A percentile compares a stretch with the other conserved stretches of the same genome.
phyloP scores from a whole-genome alignment of 2,797 vertebrate species.

The Eulemur coronatus region DNA sequence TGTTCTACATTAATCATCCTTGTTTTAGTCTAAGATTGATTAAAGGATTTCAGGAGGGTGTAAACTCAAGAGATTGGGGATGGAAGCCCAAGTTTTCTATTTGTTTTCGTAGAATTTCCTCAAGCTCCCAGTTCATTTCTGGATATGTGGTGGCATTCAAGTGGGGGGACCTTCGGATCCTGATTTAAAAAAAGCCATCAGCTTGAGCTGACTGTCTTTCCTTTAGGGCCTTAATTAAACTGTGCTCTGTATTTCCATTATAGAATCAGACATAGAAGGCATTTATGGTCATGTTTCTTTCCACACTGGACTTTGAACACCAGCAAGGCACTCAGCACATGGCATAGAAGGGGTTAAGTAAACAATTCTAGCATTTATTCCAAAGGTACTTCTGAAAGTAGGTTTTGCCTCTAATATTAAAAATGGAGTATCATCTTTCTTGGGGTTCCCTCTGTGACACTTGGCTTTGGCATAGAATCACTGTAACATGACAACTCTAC shows the following conservation, averaged over 20 bases:
- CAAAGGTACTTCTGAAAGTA: not conserved
- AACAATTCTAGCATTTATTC: not conserved
- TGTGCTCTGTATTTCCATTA: not conserved
- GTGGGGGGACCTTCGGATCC: not conserved
- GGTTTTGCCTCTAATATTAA: constrained; percentile 22
- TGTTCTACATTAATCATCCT: not conserved
- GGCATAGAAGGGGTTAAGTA: not conserved
- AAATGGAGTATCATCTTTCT: not conserved
- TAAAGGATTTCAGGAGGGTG: not conserved
- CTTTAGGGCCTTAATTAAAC: not conserved
- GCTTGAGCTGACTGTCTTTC: not conserved
- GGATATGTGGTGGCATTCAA: not conserved
- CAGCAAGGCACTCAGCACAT: not conserved
- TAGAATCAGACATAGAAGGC: not conserved
- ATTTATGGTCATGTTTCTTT: not conserved
- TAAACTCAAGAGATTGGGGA: not conserved
- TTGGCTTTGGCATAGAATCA: not conserved
- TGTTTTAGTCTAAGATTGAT: not conserved
- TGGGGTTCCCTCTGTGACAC: not conserved
- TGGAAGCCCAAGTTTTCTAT: not conserved
- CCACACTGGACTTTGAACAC: not conserved
- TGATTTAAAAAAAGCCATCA: not conserved
- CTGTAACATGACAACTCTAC: not conserved
- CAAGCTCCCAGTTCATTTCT: not conserved
- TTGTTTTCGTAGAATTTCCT: not conserved